Evolutionary conservation across 2,113 vertebrate genomes (phyloP), one percentile per base, ranked within the genome.

Genomic region (Tautogolabrus adspersus): DNA sequence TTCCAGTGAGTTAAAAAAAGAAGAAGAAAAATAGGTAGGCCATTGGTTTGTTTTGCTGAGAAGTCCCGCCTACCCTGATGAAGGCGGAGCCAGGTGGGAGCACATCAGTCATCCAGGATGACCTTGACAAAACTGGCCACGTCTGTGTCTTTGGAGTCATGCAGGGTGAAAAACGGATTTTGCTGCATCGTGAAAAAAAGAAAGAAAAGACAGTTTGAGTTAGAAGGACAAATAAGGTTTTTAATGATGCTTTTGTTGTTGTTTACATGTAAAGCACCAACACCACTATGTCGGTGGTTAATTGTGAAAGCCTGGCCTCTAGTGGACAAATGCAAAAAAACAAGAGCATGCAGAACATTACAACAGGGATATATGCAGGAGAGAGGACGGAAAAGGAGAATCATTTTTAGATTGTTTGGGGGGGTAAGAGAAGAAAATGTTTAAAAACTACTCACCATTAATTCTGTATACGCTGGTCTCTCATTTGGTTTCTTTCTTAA

Each of bases 401-500:
- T 10, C 3, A 49, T 46, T 15, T 46, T 46, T 15, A 15, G 11
- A 22, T 56, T 23, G 18, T 56, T 21, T 23, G 21, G 1, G 23
- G 7, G 52, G 40, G 40, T 42, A 42, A 42, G 40, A 13, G 26
- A 21, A 60, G 51, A 13, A 77, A 30, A 5, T 26, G 5, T 72
- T 5, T 6, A 60, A 77, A 44, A 84, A 42, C 5, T 56, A 95
- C 96, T 93, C 69, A 99, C 98, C 97, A 98, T 98, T 95, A 99
- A 95, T 93, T 99, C 97, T 91, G 96, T 94, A 85, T 99, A 99
- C 10, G 97, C 97, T 80, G 97, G 97, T 93, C 98, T 95, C 91
- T 99, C 98, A 95, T 96, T 97, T 93, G 98, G 97, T 94, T 96
- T 98, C 95, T 99, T 99, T 95, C 97, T 97, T 94, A 99, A 98